Evolutionary conservation across 2,888 invertebrate species (phyloP).

Genomic region (Psococerastis gibbosa): DNA sequence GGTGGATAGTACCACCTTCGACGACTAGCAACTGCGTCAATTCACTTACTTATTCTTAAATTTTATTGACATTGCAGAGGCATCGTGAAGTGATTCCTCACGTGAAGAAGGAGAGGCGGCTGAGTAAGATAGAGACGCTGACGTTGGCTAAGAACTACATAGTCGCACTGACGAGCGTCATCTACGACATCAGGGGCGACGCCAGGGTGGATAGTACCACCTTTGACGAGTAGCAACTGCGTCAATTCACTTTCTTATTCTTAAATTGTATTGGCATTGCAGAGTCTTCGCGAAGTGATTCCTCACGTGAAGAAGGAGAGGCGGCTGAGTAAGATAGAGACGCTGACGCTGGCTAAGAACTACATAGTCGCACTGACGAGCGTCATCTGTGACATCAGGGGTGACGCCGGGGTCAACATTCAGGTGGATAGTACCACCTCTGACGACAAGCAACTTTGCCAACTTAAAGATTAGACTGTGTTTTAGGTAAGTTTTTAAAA

Average conservation of each 20-base stretch:
- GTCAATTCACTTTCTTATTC: no score
- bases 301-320: slow-evolving; percentile 61
- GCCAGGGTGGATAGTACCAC: no score
- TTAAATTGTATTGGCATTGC: slow-evolving; percentile 25
- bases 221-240: no score
- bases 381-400: slow-evolving; percentile 58
- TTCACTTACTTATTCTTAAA: no score
- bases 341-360: slow-evolving; percentile 55
- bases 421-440: no score
- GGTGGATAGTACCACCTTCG: no score
- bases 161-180: slow-evolving; percentile 61
- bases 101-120: slow-evolving; percentile 53
- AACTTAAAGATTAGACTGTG: no score
- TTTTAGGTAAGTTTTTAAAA: no score
- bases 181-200: slow-evolving; percentile 57
- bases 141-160: slow-evolving; percentile 68
- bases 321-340: slow-evolving; percentile 61
- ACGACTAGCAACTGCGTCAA: no score
- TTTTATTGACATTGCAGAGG: slow-evolving; percentile 36
- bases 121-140: slow-evolving; percentile 58
- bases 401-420: no score
- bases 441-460: no score
- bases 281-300: slow-evolving; percentile 57
- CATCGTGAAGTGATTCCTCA: slow-evolving; percentile 60
- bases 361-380: slow-evolving; percentile 67